These are phyloP conservation scores for Pedetes capensis DNA, from an alignment of 2,113 vertebrate species.

Conservation along the genomic window DNA sequence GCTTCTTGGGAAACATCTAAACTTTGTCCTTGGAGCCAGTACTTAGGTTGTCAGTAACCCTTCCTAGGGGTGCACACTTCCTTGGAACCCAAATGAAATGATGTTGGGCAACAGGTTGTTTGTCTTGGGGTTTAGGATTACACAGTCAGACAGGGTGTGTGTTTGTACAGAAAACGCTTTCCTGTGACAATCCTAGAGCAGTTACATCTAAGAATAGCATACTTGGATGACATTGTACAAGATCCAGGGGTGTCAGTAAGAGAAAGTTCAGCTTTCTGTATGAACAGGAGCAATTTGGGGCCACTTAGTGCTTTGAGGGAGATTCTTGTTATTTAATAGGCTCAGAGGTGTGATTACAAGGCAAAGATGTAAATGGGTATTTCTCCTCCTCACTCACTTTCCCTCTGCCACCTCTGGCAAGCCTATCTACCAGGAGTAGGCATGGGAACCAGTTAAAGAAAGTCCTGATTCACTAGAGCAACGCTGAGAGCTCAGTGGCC, in stretches of 20 bases:
- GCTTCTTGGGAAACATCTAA: neutral
- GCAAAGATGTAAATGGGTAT: neutral
- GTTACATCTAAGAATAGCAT: neutral
- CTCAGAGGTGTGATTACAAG: neutral
- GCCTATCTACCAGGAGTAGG: conserved; percentile 41
- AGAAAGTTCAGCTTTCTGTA: neutral
- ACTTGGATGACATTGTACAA: neutral
- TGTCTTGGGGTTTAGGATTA: neutral
- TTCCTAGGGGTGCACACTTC: neutral
- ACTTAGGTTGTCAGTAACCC: neutral
- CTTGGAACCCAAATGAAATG: neutral
- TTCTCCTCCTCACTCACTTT: conserved; percentile 39
- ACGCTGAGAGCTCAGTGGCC: conserved; percentile 47
- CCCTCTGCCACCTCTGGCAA: conserved; percentile 53
- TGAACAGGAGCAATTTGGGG: neutral
- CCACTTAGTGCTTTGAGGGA: neutral
- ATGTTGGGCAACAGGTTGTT: conserved; percentile 37
- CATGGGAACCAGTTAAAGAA: conserved; percentile 75
- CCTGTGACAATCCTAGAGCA: neutral
- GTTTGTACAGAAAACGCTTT: neutral
- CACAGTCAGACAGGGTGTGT: conserved; percentile 35
- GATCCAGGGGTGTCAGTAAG: neutral
- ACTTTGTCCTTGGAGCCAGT: neutral
- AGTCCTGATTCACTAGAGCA: conserved; percentile 67
- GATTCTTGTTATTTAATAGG: neutral